Base-by-base conservation (phyloP, 2,113 vertebrate species). In the Corvus moneduloides region DNA sequence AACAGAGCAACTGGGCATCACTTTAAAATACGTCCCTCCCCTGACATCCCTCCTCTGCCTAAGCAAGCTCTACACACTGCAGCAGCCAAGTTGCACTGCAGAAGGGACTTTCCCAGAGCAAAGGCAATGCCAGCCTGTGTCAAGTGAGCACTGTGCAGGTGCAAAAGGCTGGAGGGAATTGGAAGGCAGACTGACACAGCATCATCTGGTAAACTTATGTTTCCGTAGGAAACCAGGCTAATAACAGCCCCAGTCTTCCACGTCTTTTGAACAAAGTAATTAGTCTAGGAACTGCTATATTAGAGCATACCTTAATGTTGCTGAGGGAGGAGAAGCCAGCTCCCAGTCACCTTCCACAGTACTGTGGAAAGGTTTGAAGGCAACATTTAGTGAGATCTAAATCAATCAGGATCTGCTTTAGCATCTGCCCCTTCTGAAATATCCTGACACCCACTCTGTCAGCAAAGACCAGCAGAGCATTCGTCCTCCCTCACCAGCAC, bases 71-170 rank as follows among this genome's bases (percentile, higher is more conserved):
- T 41, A 43, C 30, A 35, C 30, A 3, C 9, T 43, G 49, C 43
- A 66, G 55, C 33, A 74, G 64, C 44, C 39, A 63, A 54, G 17
- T 1, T 73, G 52, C 9, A 2, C 2, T 49, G 61, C 56, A 39
- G 44, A 83, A 91, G 19, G 16, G 43, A 26, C 35, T 43, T 67
- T 27, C 21, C 32, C 52, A 75, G 62, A 26, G 27, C 33, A 64
- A 44, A 30, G 28, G 58, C 68, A 54, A 58, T 7, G 18, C 58
- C 73, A 80, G 58, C 48, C 41, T 20, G 3, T 1, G 7, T 21
- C 0, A 0, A 58, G 14, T 7, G 21, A 48, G 19, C 24, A 9
- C 19, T 30, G 16, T 3, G 12, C 16, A 35, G 24, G 33, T 18
- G 43, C 72, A 75, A 68, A 76, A 63, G 9, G 1, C n/a, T 26